Evolutionary conservation across 2,113 vertebrate species (phyloP).

Genomic region (Crypturellus undulatus): DNA sequence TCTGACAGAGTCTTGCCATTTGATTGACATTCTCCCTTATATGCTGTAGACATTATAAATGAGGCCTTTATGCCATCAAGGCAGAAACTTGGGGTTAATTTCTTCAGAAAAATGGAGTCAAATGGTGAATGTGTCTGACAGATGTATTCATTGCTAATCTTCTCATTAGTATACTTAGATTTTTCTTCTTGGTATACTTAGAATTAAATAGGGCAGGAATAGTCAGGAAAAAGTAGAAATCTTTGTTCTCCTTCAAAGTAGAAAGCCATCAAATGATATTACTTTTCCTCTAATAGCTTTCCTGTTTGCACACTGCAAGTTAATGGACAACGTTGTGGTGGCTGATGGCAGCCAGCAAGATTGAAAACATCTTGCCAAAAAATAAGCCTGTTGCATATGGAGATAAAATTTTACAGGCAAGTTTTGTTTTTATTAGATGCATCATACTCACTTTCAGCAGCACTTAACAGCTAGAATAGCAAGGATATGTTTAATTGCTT

Average conservation of each 20-base stretch:
- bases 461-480: neutral
- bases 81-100: neutral
- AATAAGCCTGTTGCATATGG: neutral
- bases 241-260: neutral
- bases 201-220: neutral
- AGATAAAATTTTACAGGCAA: neutral
- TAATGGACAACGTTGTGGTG: neutral
- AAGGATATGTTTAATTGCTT: neutral
- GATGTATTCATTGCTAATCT: neutral
- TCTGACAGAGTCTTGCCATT: neutral
- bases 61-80: neutral
- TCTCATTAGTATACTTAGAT: neutral
- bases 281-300: neutral
- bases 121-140: neutral
- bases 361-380: neutral
- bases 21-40: neutral
- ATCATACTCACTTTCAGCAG: neutral
- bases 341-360: neutral
- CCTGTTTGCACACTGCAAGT: neutral
- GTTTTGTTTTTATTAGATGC: neutral
- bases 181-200: neutral
- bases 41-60: rapidly evolving
- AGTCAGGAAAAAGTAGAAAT: neutral
- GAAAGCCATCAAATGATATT: neutral
- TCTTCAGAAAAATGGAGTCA: neutral